Base-by-base conservation (phyloP, 2,888 invertebrate genomes). In the Nymphalis polychloros region DNA sequence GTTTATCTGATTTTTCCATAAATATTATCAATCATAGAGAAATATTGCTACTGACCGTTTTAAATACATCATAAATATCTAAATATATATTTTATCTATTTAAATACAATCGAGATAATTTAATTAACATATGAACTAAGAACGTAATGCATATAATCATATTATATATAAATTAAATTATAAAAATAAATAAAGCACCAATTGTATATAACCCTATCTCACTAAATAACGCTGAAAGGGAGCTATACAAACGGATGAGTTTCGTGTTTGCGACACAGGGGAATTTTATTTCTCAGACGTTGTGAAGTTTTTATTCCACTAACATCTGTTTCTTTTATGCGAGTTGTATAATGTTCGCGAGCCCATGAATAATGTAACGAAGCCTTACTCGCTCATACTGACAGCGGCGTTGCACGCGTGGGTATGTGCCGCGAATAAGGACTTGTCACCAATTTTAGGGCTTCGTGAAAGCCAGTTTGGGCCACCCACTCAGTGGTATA, bases 261-360 rank as follows among this genome's bases (percentile, higher is more conserved):
- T 4, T 41, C 41, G 41, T 31, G 52, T 20, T 10, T 16, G 16
- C 13, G 27, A 31, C n/a, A 23, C 53, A 3, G 7, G 53, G 53
- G 31, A 53, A 8, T 55, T 31, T 55, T 55, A 55, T 55, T 23
- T 17, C 27, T 31, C 27, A 55, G 17, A 17, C 53, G 53, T n/a
- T 55, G 53, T 31, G 53, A 55, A 55, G 53, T 55, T 55, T 55
- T 55, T 55, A 55, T 55, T 55, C 53, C 17, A 1, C 53, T 27
- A 31, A 16, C 53, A 55, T 27, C 27, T 55, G 53, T 31, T 41
- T 31, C 53, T 23, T 17, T 52, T n/a, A 55, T 17, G 53, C 53
- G 53, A 55, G 53, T 52, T 27, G 52, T 55, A 55, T 31, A n/a
- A 55, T 55, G 53, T 55, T 31, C 53, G 50, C 50, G 31, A 31